phyloP scores from a whole-genome alignment of 2,113 vertebrate genomes.

The Triplophysa rosa region DNA sequence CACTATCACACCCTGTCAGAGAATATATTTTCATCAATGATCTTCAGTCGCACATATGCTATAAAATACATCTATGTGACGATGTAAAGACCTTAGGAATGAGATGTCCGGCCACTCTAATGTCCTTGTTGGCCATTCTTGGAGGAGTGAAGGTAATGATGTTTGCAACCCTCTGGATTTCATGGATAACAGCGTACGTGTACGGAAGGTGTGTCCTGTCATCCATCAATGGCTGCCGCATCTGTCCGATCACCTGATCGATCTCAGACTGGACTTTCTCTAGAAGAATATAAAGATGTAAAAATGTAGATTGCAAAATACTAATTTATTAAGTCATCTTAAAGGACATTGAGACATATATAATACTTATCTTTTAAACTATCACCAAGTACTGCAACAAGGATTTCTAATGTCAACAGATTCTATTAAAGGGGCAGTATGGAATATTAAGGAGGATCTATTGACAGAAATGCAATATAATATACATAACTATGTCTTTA shows the following conservation, averaged over 20 bases:
- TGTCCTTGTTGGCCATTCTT: conserved; percentile 50
- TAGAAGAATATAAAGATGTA: neutral
- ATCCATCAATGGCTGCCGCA: conserved; percentile 50
- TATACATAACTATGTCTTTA: no score
- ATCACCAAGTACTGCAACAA: no score
- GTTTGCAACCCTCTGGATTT: conserved; percentile 50
- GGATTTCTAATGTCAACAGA: no score
- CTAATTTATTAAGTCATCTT: no score
- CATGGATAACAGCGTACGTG: conserved; percentile 49
- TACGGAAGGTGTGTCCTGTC: conserved; percentile 37
- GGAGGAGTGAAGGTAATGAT: conserved; percentile 60
- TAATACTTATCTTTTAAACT: no score
- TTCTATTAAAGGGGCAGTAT: no score
- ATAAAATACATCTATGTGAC: neutral
- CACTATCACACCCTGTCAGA: conserved; percentile 43
- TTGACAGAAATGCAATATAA: no score
- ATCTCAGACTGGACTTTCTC: conserved; percentile 62
- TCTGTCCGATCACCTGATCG: conserved; percentile 38
- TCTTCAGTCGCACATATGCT: neutral
- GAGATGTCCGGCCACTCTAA: conserved; percentile 54
- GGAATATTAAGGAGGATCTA: no score
- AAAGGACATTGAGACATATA: no score
- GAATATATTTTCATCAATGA: no score
- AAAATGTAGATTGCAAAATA: neutral
- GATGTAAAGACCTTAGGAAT: conserved; percentile 40